These are phyloP conservation scores for Dicaeum eximium DNA, from an alignment of 2,113 vertebrate species.

Conservation along the genomic window DNA sequence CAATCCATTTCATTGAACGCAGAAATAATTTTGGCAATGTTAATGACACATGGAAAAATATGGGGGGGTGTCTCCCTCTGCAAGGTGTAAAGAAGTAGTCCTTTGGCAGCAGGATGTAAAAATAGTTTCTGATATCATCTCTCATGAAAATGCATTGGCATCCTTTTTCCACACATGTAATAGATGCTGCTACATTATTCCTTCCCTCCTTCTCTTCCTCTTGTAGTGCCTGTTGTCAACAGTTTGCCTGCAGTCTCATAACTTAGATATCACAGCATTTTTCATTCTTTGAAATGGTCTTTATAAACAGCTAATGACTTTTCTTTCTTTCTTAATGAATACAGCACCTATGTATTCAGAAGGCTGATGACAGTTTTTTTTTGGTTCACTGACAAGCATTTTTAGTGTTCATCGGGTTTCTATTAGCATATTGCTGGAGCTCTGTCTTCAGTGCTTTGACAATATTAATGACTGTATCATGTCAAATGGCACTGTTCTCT, in stretches of 20 bases:
- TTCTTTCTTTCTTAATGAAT: background rate
- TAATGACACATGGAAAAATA: background rate
- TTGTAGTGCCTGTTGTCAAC: background rate
- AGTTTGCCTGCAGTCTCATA: background rate
- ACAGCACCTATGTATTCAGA: background rate
- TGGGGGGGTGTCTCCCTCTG: background rate
- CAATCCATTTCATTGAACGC: background rate
- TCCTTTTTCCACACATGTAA: background rate
- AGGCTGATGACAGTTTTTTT: background rate
- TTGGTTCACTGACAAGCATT: background rate
- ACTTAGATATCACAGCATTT: background rate
- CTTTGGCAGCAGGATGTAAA: background rate
- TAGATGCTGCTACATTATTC: background rate
- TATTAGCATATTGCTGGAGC: background rate
- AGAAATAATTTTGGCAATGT: background rate
- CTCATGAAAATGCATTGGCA: background rate
- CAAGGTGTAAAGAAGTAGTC: background rate
- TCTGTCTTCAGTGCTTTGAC: background rate
- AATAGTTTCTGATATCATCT: background rate
- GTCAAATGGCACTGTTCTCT: background rate
- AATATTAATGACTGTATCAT: background rate
- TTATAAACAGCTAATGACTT: background rate
- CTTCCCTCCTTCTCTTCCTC: background rate
- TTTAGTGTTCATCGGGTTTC: constrained; percentile 9
- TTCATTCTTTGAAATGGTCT: constrained; percentile 7